phyloP scores from a whole-genome alignment of 2,888 invertebrate genomes.

The Acronicta alni region DNA sequence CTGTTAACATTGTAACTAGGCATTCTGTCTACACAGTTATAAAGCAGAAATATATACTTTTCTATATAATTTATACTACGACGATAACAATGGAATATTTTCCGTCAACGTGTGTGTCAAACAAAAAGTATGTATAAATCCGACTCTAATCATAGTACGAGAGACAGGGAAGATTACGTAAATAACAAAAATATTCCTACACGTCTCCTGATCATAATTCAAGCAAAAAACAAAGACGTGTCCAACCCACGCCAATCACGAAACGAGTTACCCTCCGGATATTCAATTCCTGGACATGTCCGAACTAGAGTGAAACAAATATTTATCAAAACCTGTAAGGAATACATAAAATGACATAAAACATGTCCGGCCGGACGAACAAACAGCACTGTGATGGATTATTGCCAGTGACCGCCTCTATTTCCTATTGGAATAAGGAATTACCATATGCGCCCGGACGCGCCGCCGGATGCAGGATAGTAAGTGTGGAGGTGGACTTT shows the following conservation, averaged over 20 bases:
- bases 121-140: slow-evolving; percentile 34
- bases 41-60: too few species aligned
- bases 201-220: slow-evolving; percentile 54
- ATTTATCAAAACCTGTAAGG: slow-evolving; percentile 89
- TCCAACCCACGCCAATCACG: slow-evolving; percentile 79
- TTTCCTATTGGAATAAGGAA: slow-evolving; percentile 89
- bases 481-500: slow-evolving; percentile 67
- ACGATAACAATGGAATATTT: not conserved
- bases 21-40: too few species aligned
- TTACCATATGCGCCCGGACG: slow-evolving; percentile 88
- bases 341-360: slow-evolving; percentile 88
- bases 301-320: slow-evolving; percentile 85
- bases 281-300: slow-evolving; percentile 87
- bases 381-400: slow-evolving; percentile 85
- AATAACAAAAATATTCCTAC: slow-evolving; percentile 25
- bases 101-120: not conserved
- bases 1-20: too few species aligned
- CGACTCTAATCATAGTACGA: not conserved
- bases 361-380: slow-evolving; percentile 80
- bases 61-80: not conserved
- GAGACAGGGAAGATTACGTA: slow-evolving; percentile 25
- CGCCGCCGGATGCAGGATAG: slow-evolving; percentile 44
- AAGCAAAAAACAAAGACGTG: slow-evolving; percentile 61
- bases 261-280: slow-evolving; percentile 80
- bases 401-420: slow-evolving; percentile 88